phyloP scores from a whole-genome alignment of 1,140 invertebrate species.

The Penaeus indicus region DNA sequence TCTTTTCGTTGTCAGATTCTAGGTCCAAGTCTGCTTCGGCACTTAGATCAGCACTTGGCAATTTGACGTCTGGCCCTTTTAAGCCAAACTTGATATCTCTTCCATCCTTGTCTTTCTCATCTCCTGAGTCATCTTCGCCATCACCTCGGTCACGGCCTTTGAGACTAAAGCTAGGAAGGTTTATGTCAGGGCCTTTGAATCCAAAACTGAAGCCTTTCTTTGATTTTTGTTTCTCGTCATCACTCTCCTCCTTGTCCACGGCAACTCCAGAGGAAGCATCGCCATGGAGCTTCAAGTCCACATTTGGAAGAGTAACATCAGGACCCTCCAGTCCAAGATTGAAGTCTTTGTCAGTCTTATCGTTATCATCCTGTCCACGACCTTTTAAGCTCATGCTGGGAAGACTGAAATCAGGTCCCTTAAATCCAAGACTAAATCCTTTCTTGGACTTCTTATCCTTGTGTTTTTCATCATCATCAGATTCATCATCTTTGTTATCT shows the following conservation, averaged over 20 bases:
- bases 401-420: background rate
- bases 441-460: background rate
- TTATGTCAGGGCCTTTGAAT: no score
- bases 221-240: background rate
- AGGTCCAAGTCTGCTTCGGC: no score
- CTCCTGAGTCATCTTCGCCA: background rate
- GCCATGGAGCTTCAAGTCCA: no score
- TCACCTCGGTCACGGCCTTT: background rate
- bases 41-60: no score
- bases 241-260: background rate
- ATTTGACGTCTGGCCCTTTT: no score
- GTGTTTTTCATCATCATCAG: background rate
- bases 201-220: conserved; percentile 29
- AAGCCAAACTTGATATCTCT: no score
- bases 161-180: background rate
- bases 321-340: no score
- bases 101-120: background rate
- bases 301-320: no score
- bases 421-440: background rate
- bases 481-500: background rate
- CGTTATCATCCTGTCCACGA: background rate
- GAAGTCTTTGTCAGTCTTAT: no score
- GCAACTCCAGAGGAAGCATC: no score
- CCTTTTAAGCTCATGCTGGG: background rate
- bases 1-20: background rate